Base-by-base conservation (phyloP, 2,797 vertebrate species). In the Molossus alvarezi region DNA sequence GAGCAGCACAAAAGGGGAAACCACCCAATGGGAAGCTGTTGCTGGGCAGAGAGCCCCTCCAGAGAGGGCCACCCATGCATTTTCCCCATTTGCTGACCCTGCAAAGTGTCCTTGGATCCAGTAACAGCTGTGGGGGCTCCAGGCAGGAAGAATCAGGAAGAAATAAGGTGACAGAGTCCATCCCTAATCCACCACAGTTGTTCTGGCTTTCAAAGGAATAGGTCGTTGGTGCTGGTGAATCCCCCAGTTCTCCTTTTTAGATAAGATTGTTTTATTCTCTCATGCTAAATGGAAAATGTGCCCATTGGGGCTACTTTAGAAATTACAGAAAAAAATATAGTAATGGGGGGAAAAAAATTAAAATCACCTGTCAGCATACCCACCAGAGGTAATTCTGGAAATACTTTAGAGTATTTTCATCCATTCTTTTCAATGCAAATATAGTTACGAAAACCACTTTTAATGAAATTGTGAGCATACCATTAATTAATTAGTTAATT, bases 21-120 rank as follows among this genome's bases (percentile, higher is more conserved):
- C 29, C 41, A 60, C 11, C 17, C 62, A 27, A 1, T n/a, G 41
- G 55, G 27, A 53, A n/a, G 85, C 9, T 11, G 64, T 51, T 82
- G 75, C 67, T 21, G 55, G 73, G 67, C 72, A 91, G 84, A 64
- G 13, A 29, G 71, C 76, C 53, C 73, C 71, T 15, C 11, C 20
- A 76, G 55, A 11, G 83, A 69, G 8, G 58, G 41, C 73, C 55
- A 17, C 1, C 77, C 60, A 15, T 0, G 3, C 10, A 73, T 65
- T 76, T 76, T 58, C 25, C 88, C 41, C 27, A 13, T 71, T 10
- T 62, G 69, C 62, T 91, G 92, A 76, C 79, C 77, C 41, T 9
- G 90, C 94, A 90, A 76, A 80, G 89, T 73, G 69, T 92, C 67
- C 67, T 57, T 62, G 80, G 93, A 62, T 79, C 64, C 3, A 60